These are phyloP conservation scores for Zosterops lateralis DNA, from an alignment of 2,113 vertebrate species.

Conservation along the genomic window DNA sequence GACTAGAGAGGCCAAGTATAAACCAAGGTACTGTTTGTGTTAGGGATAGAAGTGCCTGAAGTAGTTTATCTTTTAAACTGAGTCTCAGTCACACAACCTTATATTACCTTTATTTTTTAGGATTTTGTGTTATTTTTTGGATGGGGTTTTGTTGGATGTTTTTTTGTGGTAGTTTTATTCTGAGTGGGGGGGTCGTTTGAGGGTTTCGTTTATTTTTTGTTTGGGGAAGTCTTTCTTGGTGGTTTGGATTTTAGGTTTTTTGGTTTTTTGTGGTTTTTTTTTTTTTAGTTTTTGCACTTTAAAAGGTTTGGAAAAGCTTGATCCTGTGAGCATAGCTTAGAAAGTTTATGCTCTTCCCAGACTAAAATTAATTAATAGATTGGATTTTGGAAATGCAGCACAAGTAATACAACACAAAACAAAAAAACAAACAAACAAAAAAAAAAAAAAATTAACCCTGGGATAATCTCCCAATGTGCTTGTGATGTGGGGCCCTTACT, in stretches of 20 bases:
- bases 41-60: neutral
- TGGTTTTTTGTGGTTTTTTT: no score
- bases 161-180: no score
- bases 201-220: neutral
- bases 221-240: neutral
- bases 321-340: neutral
- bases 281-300: neutral
- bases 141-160: neutral
- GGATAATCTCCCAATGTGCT: accelerated
- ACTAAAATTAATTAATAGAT: neutral
- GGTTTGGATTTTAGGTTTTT: no score
- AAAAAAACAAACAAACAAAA: no score
- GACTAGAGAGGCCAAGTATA: neutral
- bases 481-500: neutral
- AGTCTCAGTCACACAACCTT: neutral
- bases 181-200: neutral
- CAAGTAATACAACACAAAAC: neutral
- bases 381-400: neutral
- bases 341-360: neutral
- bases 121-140: neutral
- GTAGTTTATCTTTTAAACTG: neutral
- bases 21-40: neutral
- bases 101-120: neutral
- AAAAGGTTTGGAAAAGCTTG: neutral
- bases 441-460: neutral